Percentiles rank a stretch among this genome's conserved stretches.
These are phyloP conservation scores for Elephas maximus DNA, from an alignment of 2,113 vertebrate genomes.

Conservation along the genomic window DNA sequence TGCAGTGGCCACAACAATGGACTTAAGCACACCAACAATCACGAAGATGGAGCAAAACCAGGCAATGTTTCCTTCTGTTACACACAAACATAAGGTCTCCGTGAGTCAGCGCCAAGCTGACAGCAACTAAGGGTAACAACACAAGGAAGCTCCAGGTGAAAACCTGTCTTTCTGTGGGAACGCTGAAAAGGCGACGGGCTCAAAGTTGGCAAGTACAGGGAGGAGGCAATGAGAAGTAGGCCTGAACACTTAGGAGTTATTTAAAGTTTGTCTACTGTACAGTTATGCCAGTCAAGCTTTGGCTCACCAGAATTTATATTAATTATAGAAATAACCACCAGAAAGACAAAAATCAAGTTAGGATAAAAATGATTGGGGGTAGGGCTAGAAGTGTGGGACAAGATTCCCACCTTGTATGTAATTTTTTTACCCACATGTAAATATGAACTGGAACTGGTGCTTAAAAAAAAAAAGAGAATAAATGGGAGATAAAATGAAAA, in stretches of 20 bases:
- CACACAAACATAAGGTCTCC: no score
- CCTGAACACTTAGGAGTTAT: background rate
- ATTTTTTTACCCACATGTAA: background rate
- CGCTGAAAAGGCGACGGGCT: background rate
- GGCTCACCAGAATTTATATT: background rate
- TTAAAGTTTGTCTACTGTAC: background rate
- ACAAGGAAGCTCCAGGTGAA: background rate
- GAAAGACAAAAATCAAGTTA: background rate
- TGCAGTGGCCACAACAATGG: no score
- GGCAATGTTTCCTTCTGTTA: no score
- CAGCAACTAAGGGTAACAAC: no score
- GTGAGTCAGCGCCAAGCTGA: no score
- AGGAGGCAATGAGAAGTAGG: background rate
- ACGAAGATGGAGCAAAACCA: no score
- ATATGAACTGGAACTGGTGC: conserved; percentile 12
- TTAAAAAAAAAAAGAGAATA: background rate
- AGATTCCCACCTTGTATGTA: background rate
- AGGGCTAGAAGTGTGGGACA: background rate
- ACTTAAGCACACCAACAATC: no score
- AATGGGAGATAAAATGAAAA: background rate
- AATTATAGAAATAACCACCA: background rate
- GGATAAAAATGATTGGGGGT: conserved; percentile 3
- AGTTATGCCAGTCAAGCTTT: background rate
- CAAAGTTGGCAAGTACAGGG: background rate
- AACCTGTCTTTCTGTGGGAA: background rate